Evolutionary conservation across 2,888 invertebrate species (phyloP), one percentile per base, ranked within the genome.

Genomic region (Standfussiana lucernea): DNA sequence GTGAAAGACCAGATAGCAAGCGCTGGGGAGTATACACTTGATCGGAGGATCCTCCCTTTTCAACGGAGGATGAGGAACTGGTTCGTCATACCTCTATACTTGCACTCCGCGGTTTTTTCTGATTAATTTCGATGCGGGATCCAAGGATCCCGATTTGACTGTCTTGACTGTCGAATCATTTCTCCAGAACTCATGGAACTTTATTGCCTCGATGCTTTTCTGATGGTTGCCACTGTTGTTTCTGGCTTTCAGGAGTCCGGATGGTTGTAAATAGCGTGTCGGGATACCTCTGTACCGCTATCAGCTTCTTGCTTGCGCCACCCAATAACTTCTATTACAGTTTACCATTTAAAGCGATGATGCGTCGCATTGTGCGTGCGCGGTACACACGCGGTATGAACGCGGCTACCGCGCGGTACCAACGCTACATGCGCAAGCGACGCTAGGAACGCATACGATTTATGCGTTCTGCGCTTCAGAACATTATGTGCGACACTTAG

Each of bases 281-380:
- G 5, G 21, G 28, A 32, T 11, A 24, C 4, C 10, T n/a, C 18
- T 42, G 2, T 18, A 24, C 4, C 24, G 28, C 72, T 37, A 13
- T 1, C 18, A 35, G 8, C 40, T 74, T 10, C 0, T 53, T 3
- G 32, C 50, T 82, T 86, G 45, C 5, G 59, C 76, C 80, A 84
- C 11, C 35, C 67, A 65, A 47, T 81, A 82, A 76, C 11, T 81
- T 82, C 83, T 87, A 87, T 88, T 82, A 87, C 88, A 87, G 86
- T 83, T 86, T 76, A 79, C 87, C 87, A 82, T 88, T 82, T 86
- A 84, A 83, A 87, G 88, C 70, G 65, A 76, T 86, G 91, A 91
- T 91, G 91, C 88, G 85, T 85, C 80, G 85, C 84, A 91, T 92
- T 91, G 91, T 91, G 90, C 83, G 85, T 82, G 81, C 78, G 75